Evolutionary conservation across 2,888 invertebrate genomes (phyloP), one percentile per base, ranked within the genome.

Genomic region (Noctuana brunneofusca): DNA sequence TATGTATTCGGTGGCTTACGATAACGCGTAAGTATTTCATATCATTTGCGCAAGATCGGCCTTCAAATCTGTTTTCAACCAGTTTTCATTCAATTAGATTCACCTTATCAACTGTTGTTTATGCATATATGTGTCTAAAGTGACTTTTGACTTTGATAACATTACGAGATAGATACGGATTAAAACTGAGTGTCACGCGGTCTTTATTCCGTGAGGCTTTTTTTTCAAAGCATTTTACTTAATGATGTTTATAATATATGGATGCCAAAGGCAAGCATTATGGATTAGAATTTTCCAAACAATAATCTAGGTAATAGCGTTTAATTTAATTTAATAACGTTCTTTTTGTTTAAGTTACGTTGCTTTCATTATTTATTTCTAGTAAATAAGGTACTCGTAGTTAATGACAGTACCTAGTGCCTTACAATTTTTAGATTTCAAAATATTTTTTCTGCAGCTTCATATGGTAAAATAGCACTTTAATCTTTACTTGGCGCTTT

Each of bases 51-150:
- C 53, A 56, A 58, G 64, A 48, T 64, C 52, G 71, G 67, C 72
- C 71, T 73, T 71, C 65, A 57, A 53, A 57, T 66, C 30, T 68
- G 65, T 70, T 71, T 71, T 69, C 57, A 65, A 68, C 66, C 64
- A 65, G 62, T 66, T 67, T 68, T 71, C 70, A 75, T 75, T 76
- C 74, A 75, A 76, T 77, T 75, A 75, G 57, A 65, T 48, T 48
- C 48, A 58, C 60, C 54, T 69, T 74, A 75, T 74, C 74, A 65
- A 50, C 32, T 41, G 56, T 69, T 66, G 56, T 70, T 66, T 62
- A 64, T 62, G 57, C 63, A 63, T 57, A 66, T 62, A 64, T 49
- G 49, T 58, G 67, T 59, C 67, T 57, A 63, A 64, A 52, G 49
- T 58, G 67, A 62, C 67, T 57, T 64, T 43, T 63, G 62, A 60